A percentile compares a stretch with the other conserved stretches of the same genome.
Conservation (phyloP, 1,140 invertebrate genomes). For the Heliconius melpomene region DNA sequence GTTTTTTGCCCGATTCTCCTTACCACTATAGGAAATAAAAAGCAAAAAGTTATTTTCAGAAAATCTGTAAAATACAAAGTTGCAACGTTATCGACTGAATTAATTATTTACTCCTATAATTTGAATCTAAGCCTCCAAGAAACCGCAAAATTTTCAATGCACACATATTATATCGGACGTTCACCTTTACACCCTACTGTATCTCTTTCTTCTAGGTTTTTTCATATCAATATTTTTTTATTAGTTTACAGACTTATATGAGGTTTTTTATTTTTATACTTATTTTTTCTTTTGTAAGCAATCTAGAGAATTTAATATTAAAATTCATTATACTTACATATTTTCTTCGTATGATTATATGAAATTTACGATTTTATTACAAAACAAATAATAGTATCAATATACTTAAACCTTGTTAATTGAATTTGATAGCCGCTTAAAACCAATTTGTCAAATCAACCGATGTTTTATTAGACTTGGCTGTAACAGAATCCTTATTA, state of each 20-base stretch:
- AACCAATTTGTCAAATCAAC: neutral
- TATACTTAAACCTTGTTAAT: slow-evolving; percentile 6
- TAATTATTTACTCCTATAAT: too few relatives aligned
- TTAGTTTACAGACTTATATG: neutral
- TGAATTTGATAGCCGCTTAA: neutral
- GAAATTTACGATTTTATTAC: too few relatives aligned
- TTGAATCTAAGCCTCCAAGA: neutral
- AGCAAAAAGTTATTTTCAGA: too few relatives aligned
- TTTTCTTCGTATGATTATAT: too few relatives aligned
- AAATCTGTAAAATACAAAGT: too few relatives aligned
- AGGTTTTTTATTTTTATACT: neutral
- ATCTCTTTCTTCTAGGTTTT: neutral
- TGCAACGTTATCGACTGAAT: too few relatives aligned
- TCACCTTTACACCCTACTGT: slow-evolving; percentile 16
- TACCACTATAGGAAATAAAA: too few relatives aligned
- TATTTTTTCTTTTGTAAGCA: too few relatives aligned
- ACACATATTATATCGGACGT: slow-evolving; percentile 21
- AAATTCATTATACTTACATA: too few relatives aligned
- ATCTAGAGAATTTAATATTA: too few relatives aligned
- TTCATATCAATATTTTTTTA: neutral
- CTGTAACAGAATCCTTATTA: slow-evolving; percentile 40
- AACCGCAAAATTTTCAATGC: slow-evolving; percentile 4
- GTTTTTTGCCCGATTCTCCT: too few relatives aligned
- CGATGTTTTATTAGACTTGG: slow-evolving; percentile 15
- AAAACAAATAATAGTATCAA: slow-evolving; percentile 4